phyloP scores from a whole-genome alignment of 2,797 vertebrate genomes.

The Cynodonichthys magdalenae region DNA sequence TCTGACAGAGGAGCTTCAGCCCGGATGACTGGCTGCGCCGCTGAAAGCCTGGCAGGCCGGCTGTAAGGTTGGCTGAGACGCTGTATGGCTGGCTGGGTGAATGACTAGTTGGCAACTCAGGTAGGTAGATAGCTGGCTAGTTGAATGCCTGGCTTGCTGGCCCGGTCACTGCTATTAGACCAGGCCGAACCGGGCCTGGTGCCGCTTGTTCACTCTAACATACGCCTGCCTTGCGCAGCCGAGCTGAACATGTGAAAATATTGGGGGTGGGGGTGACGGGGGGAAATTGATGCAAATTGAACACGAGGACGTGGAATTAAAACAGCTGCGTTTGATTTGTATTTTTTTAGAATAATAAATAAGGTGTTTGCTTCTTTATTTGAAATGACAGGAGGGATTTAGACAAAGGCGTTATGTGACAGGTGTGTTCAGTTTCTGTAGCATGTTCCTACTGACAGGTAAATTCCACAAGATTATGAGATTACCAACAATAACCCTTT shows the following conservation, averaged over 20 bases:
- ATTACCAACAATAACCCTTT: constrained; percentile 30
- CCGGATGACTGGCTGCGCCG: constrained; percentile 61
- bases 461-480: constrained; percentile 7
- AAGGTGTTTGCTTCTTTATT: constrained; percentile 38
- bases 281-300: constrained; percentile 26
- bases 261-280: constrained; percentile 43
- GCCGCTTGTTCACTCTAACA: constrained; percentile 62
- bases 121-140: constrained; percentile 64
- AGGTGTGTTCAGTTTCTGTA: constrained; percentile 46
- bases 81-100: constrained; percentile 62
- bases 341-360: constrained; percentile 37
- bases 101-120: constrained; percentile 71
- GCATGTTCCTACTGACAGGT: too few species aligned
- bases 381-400: constrained; percentile 43
- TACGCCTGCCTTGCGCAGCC: constrained; percentile 54
- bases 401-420: constrained; percentile 30
- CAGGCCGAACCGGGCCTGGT: constrained; percentile 44
- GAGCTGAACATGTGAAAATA: constrained; percentile 46
- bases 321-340: constrained; percentile 35
- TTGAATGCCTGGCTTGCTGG: constrained; percentile 55
- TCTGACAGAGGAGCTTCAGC: constrained; percentile 63
- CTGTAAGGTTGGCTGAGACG: constrained; percentile 59
- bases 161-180: constrained; percentile 60
- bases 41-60: constrained; percentile 65
- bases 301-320: constrained; percentile 40